Conservation (phyloP, 1,140 invertebrate genomes). For the Musca domestica region DNA sequence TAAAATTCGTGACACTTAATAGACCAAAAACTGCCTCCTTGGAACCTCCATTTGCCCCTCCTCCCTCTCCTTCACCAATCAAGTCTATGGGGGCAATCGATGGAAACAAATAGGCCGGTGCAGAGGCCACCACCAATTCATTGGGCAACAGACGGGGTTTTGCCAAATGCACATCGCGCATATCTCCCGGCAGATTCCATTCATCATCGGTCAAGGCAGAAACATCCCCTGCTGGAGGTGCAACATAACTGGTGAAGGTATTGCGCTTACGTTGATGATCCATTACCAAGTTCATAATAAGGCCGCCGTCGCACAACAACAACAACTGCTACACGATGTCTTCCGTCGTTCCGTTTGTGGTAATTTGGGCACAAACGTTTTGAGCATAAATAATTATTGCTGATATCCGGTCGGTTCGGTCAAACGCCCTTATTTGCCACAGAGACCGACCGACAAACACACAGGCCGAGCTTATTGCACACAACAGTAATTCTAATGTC, state of each 20-base stretch:
- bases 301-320: neutral
- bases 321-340: neutral
- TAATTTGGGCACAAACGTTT: neutral
- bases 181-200: slow-evolving; percentile 46
- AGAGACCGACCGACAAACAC: too few relatives aligned
- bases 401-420: slow-evolving; percentile 6
- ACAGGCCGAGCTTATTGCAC: too few relatives aligned
- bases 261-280: slow-evolving; percentile 47
- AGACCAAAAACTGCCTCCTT: slow-evolving; percentile 43
- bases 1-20: slow-evolving; percentile 51
- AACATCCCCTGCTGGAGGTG: slow-evolving; percentile 40
- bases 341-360: neutral
- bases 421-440: neutral
- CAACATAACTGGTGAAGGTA: slow-evolving; percentile 51
- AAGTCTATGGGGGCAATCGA: slow-evolving; percentile 40
- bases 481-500: too few relatives aligned
- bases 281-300: slow-evolving; percentile 25
- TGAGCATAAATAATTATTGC: slow-evolving; percentile 19
- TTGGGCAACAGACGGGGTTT: slow-evolving; percentile 39
- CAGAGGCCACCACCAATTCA: slow-evolving; percentile 47
- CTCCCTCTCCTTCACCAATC: neutral
- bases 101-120: slow-evolving; percentile 48
- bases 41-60: slow-evolving; percentile 1
- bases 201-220: slow-evolving; percentile 40
- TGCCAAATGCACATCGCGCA: slow-evolving; percentile 44